phyloP scores from a whole-genome alignment of 2,888 invertebrate genomes.

The Aethes cnicana region DNA sequence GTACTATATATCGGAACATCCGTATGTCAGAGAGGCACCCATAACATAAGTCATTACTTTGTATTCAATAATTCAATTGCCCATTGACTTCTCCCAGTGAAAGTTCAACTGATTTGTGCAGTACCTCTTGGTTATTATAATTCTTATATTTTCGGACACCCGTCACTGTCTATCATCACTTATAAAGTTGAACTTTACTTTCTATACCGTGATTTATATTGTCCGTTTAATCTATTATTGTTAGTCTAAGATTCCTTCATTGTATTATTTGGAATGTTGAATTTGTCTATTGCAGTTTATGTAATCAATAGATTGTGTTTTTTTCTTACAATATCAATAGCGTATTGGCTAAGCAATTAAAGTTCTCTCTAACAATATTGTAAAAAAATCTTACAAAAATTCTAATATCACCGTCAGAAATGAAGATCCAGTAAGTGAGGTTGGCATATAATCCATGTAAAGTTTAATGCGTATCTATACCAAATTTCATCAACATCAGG shows the following conservation, averaged over 20 bases:
- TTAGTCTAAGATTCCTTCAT: not conserved
- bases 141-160: conserved; percentile 12
- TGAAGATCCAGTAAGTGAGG: no score
- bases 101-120: conserved; percentile 14
- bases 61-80: conserved; percentile 25
- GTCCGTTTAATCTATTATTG: not conserved
- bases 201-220: conserved; percentile 6
- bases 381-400: no score
- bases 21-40: not conserved
- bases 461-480: no score
- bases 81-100: conserved; percentile 11
- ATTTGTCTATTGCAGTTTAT: no score
- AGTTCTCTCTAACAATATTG: no score
- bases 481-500: no score
- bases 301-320: no score
- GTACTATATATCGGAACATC: not conserved
- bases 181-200: conserved; percentile 13
- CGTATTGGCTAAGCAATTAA: no score
- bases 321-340: no score
- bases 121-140: conserved; percentile 16
- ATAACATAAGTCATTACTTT: not conserved
- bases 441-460: no score
- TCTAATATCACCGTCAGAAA: no score
- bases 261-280: no score
- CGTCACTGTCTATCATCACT: conserved; percentile 16